These are phyloP conservation scores for Macquaria australasica DNA, from an alignment of 2,113 vertebrate species.

Conservation along the genomic window DNA sequence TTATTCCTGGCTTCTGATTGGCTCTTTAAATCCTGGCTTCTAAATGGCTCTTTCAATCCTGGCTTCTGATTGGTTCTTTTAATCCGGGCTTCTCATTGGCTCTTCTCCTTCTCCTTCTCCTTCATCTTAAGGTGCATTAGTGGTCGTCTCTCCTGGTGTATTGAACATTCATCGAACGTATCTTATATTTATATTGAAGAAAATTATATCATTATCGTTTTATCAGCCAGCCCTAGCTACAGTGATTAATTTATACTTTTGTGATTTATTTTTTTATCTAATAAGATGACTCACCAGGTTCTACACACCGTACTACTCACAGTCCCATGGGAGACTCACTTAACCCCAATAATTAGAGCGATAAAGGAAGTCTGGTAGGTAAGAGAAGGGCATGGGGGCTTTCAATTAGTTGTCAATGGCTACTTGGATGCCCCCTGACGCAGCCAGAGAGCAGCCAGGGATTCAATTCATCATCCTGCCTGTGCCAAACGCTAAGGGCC, in stretches of 20 bases:
- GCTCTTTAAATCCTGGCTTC: too few relatives aligned
- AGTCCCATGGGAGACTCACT: slow-evolving; percentile 66
- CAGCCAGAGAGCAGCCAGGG: slow-evolving; percentile 85
- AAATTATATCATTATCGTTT: too few relatives aligned
- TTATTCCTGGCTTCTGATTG: too few relatives aligned
- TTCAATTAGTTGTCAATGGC: slow-evolving; percentile 88
- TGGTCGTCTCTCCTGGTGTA: too few relatives aligned
- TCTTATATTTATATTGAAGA: too few relatives aligned
- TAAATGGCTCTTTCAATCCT: too few relatives aligned
- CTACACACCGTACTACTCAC: slow-evolving; percentile 67
- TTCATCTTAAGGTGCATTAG: too few relatives aligned
- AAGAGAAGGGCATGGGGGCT: slow-evolving; percentile 77
- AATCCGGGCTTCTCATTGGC: too few relatives aligned
- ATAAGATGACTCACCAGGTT: slow-evolving; percentile 81
- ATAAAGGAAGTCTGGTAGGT: slow-evolving; percentile 57
- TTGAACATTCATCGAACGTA: too few relatives aligned
- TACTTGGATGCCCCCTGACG: slow-evolving; percentile 86
- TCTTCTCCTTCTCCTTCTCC: too few relatives aligned
- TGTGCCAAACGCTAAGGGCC: slow-evolving; percentile 84
- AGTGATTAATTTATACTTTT: slow-evolving; percentile 4
- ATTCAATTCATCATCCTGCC: slow-evolving; percentile 92
- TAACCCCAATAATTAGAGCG: slow-evolving; percentile 76
- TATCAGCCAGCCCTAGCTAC: too few relatives aligned
- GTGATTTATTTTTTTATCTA: slow-evolving; percentile 84
- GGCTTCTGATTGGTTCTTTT: too few relatives aligned